Conservation (phyloP, 2,888 invertebrate genomes). For the Meloe dianella region DNA sequence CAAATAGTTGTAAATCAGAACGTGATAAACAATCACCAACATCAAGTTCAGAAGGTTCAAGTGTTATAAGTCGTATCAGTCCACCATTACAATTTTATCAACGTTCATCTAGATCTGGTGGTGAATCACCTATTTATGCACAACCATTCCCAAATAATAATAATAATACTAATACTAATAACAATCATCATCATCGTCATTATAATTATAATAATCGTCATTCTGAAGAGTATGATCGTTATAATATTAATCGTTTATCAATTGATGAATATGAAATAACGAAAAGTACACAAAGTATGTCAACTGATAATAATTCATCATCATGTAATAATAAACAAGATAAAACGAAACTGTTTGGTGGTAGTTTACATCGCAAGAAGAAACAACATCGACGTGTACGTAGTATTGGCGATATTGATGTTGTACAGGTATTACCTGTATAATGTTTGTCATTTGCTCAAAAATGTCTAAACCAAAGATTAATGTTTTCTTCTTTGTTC, state of each 20-base stretch:
- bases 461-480: neutral
- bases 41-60: slow-evolving; percentile 70
- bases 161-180: neutral
- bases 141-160: slow-evolving; percentile 48
- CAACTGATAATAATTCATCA: slow-evolving; percentile 35
- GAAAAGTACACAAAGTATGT: slow-evolving; percentile 41
- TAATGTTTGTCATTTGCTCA: slow-evolving; percentile 26
- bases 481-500: neutral
- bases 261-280: slow-evolving; percentile 46
- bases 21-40: slow-evolving; percentile 70
- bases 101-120: slow-evolving; percentile 56
- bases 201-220: slow-evolving; percentile 40
- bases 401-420: slow-evolving; percentile 78
- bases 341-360: slow-evolving; percentile 45
- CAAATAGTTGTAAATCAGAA: slow-evolving; percentile 41
- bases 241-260: slow-evolving; percentile 37
- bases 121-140: slow-evolving; percentile 55
- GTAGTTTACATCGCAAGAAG: slow-evolving; percentile 61
- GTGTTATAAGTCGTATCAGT: slow-evolving; percentile 63
- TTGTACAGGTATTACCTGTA: slow-evolving; percentile 58
- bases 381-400: slow-evolving; percentile 70
- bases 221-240: slow-evolving; percentile 60
- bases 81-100: slow-evolving; percentile 59
- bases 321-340: slow-evolving; percentile 28
- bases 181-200: slow-evolving; percentile 17